phyloP scores from a whole-genome alignment of 1,140 invertebrate species.

The Drosophila sproati region DNA sequence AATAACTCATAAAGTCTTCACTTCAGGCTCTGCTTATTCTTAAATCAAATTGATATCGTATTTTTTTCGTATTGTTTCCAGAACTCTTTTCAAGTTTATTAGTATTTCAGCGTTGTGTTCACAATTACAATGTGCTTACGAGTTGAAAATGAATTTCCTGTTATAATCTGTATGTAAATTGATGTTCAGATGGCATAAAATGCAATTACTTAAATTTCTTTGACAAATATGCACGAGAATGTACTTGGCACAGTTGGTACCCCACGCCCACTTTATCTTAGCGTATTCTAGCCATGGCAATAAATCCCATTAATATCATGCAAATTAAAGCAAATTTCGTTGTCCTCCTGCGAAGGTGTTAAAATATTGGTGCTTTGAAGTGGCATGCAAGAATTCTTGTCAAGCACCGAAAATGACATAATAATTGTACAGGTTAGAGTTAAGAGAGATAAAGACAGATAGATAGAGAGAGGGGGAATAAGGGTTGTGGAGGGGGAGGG shows the following conservation, averaged over 20 bases:
- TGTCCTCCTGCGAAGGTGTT: constrained; percentile 53
- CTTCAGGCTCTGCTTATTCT: too few species aligned
- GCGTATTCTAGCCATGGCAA: constrained; percentile 31
- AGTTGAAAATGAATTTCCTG: constrained; percentile 46
- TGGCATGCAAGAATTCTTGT: constrained; percentile 32
- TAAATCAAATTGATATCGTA: too few species aligned
- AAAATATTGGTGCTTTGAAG: constrained; percentile 60
- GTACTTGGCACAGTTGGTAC: too few species aligned
- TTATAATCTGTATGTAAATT: constrained; percentile 48
- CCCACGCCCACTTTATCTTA: not conserved
- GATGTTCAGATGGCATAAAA: constrained; percentile 50
- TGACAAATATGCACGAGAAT: constrained; percentile 65
- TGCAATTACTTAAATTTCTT: constrained; percentile 77
- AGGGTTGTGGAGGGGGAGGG: not conserved
- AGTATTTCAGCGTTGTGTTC: not conserved
- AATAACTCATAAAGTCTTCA: too few species aligned
- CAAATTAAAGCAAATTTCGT: constrained; percentile 66
- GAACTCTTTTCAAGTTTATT: not conserved
- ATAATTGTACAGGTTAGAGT: not conserved
- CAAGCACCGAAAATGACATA: constrained; percentile 24
- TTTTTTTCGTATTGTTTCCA: too few species aligned
- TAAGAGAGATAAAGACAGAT: not conserved
- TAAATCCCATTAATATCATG: constrained; percentile 71
- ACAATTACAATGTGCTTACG: constrained; percentile 24
- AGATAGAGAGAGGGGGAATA: not conserved